Conservation (phyloP, 2,888 invertebrate genomes). For the Apocheima hispidaria region DNA sequence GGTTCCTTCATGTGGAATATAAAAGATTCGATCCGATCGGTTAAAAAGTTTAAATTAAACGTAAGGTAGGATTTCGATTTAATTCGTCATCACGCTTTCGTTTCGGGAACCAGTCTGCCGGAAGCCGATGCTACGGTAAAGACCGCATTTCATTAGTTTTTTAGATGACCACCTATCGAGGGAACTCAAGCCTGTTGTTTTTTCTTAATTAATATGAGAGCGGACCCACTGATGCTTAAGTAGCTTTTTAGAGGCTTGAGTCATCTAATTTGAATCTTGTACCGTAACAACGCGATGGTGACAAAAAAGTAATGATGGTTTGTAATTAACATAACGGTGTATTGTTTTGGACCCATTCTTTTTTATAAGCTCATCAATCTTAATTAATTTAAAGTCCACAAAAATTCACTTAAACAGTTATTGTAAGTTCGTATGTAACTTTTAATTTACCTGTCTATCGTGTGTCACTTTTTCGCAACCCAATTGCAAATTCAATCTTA, state of each 20-base stretch:
- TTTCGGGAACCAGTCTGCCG: slow-evolving; percentile 45
- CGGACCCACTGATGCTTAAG: slow-evolving; percentile 1
- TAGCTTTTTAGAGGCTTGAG: slow-evolving; percentile 19
- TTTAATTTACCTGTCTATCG: no score
- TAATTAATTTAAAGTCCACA: no score
- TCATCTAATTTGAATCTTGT: slow-evolving; percentile 20
- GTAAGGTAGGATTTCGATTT: slow-evolving; percentile 14
- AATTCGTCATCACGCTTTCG: slow-evolving; percentile 42
- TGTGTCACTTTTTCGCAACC: no score
- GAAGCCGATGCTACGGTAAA: slow-evolving; percentile 45
- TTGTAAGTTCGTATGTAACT: no score
- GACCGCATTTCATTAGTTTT: slow-evolving; percentile 55
- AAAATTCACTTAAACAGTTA: no score
- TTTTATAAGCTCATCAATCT: no score
- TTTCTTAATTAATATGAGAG: slow-evolving; percentile 39
- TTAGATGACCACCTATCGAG: slow-evolving; percentile 55
- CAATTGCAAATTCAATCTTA: no score
- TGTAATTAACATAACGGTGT: slow-evolving; percentile 1
- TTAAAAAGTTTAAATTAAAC: no score
- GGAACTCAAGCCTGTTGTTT: slow-evolving; percentile 28
- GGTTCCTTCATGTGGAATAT: no score
- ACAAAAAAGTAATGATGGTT: slow-evolving; percentile 20
- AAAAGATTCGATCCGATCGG: no score
- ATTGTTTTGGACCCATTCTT: neutral
- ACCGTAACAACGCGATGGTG: slow-evolving; percentile 14